Percentiles rank a stretch among this genome's conserved stretches.
Evolutionary conservation across 1,140 invertebrate species (phyloP).

Genomic region (Hirudo medicinalis): DNA sequence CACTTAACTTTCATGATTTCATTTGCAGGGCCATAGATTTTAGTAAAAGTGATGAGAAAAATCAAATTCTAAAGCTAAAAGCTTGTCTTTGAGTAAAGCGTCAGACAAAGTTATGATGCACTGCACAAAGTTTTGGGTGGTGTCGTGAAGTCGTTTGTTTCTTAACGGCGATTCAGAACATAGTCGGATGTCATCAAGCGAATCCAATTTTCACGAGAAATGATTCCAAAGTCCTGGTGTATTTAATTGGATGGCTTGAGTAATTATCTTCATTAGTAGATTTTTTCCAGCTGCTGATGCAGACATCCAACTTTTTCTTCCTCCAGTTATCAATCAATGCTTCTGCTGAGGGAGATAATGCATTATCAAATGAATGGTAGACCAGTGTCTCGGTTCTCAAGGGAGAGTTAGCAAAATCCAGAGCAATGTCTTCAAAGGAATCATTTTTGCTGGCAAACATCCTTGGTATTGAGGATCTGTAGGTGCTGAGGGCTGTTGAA

Average conservation of each 20-base stretch:
- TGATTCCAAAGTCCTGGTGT: neutral
- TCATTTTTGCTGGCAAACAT: neutral
- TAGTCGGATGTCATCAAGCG: neutral
- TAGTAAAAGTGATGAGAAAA: no score
- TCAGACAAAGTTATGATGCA: no score
- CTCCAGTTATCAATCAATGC: neutral
- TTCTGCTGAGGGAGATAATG: neutral
- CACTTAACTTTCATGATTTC: no score
- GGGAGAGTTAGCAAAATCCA: neutral
- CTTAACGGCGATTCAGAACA: no score
- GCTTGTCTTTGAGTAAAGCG: no score
- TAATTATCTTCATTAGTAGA: constrained; percentile 4
- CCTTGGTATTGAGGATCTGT: neutral
- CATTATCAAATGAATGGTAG: neutral
- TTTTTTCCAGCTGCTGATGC: constrained; percentile 1
- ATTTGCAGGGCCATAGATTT: no score
- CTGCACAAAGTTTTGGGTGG: no score
- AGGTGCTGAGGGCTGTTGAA: neutral
- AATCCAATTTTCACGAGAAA: constrained; percentile 6
- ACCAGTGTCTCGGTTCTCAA: neutral
- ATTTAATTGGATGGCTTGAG: neutral
- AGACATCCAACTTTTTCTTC: neutral
- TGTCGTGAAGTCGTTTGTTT: neutral
- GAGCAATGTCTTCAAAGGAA: neutral
- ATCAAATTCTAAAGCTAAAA: no score